A percentile compares a stretch with the other conserved stretches of the same genome.
phyloP scores from a whole-genome alignment of 2,797 vertebrate species.

The Caiman crocodilus region DNA sequence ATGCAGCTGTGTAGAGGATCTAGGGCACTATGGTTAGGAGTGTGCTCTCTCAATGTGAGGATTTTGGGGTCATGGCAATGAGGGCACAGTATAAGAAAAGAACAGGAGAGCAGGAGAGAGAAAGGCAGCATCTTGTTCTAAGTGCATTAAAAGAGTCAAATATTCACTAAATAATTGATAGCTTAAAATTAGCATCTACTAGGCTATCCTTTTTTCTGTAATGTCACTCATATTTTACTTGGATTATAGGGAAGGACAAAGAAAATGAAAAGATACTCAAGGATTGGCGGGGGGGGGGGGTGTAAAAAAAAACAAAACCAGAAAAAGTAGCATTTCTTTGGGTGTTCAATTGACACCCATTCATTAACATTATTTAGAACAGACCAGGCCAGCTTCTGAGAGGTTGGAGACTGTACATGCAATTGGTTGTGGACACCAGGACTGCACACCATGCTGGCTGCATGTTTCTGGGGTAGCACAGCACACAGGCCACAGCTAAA shows the following conservation, averaged over 20 bases:
- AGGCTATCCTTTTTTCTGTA: neutral
- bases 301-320: too few species aligned
- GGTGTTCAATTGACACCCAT: too few species aligned
- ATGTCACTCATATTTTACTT: neutral
- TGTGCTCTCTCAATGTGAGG: neutral
- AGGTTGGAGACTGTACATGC: too few species aligned
- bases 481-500: too few species aligned
- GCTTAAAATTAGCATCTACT: neutral
- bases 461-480: too few species aligned
- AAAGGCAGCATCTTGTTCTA: neutral
- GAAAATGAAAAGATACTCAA: neutral
- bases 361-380: too few species aligned
- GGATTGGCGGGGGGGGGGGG: neutral
- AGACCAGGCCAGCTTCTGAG: too few species aligned
- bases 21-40: neutral
- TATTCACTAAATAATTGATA: neutral
- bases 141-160: neutral
- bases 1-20: neutral
- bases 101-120: neutral
- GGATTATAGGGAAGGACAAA: neutral
- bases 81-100: neutral
- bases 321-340: too few species aligned
- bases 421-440: too few species aligned
- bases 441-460: too few species aligned
- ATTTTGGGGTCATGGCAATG: neutral